Base-by-base conservation (phyloP, 1,140 invertebrate genomes). In the Brachionus manjavacas region DNA sequence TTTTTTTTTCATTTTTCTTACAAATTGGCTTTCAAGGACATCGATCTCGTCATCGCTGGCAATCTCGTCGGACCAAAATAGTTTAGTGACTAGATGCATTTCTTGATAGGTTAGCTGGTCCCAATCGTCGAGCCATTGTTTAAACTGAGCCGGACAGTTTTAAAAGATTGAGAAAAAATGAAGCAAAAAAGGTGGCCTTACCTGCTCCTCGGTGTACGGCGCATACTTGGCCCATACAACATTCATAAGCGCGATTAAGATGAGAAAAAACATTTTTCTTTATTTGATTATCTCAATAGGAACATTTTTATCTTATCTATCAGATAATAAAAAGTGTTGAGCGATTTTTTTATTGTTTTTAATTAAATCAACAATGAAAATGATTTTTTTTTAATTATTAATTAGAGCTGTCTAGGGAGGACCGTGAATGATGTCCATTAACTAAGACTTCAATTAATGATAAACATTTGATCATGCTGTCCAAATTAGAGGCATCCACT, bases 21-120 rank as follows among this genome's bases (percentile, higher is more conserved):
- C 68, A 72, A 72, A 72, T 72, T 72, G 31, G 28, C 35, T 72
- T 72, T 72, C 68, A 20, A 72, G 35, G 12, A 72, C 12, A 41
- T 72, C 35, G 16, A 72, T 72, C 39, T 72, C 68, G 7, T 20
- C 14, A 72, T 72, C 68, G n/a, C 35, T 46, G 28, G 31, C 68
- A 41, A 72, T 72, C 20, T 72, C 68, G 35, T 72, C 68, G 0
- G 68, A 11, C 68, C 68, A 72, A 11, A 72, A 39, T 6, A 72
- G 16, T 11, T 72, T 72, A 12, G 68, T 72, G 3, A 72, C n/a
- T 9, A 72, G 39, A 39, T 39, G 68, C 68, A 72, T 72, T 72
- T 72, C 68, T n/a, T 39, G 14, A n/a, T 16, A 41, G 8, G 68
- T 72, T 8, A 72, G 20, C 9, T 41, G 11, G 39, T 41, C 16